Evolutionary conservation across 1,140 invertebrate species (phyloP).

Genomic region (Heliconius melpomene): DNA sequence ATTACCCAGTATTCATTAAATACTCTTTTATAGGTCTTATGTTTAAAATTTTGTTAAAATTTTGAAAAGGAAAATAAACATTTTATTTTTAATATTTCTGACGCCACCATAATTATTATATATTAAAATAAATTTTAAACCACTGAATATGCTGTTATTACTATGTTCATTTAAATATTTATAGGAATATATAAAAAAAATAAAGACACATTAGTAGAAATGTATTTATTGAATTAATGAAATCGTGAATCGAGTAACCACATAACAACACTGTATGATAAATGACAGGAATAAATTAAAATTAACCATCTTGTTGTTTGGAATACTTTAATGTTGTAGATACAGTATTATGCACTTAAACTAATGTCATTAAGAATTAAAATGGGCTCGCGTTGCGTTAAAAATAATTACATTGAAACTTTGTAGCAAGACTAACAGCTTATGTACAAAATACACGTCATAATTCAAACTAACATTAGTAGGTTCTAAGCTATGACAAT

Average conservation of each 20-base stretch:
- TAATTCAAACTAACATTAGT: conserved; percentile 9
- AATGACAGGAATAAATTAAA: conserved; percentile 32
- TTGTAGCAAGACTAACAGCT: conserved; percentile 39
- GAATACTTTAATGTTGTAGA: conserved; percentile 44
- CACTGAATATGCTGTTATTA: too few species aligned
- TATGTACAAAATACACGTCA: conserved; percentile 5
- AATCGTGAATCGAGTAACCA: conserved; percentile 6
- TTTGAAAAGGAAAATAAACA: too few species aligned
- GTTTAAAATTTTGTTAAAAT: neutral
- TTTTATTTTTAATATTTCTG: too few species aligned
- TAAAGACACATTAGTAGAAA: conserved; percentile 58
- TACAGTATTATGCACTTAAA: conserved; percentile 56
- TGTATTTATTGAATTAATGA: conserved; percentile 54
- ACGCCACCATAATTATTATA: too few species aligned
- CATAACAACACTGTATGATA: neutral
- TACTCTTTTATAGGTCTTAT: neutral
- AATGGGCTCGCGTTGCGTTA: conserved; percentile 40
- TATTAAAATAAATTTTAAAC: too few species aligned
- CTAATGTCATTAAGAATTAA: conserved; percentile 50
- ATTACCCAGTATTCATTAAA: neutral
- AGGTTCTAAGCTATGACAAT: neutral
- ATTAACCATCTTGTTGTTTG: conserved; percentile 14
- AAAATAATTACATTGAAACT: conserved; percentile 30
- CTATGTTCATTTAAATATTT: neutral
- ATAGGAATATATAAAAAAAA: neutral